Base-by-base conservation (phyloP, 2,113 vertebrate genomes). In the Vulpes lagopus region DNA sequence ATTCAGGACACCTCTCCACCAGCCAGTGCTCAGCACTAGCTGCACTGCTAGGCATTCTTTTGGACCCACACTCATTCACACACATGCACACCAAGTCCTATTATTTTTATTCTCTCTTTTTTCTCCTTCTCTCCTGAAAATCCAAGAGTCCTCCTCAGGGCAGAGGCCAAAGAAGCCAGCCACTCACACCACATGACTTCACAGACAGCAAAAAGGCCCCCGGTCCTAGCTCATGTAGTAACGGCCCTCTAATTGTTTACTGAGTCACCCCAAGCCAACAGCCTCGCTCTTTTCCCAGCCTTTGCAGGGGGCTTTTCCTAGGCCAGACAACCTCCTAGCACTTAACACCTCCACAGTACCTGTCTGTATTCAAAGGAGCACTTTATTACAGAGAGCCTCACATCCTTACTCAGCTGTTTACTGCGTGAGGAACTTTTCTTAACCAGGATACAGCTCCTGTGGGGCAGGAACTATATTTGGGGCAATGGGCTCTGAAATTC, bases 1-100 rank as follows among this genome's bases (percentile, higher is more conserved):
- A 96, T 97, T 97, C 83, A 80, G 64, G 89, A 91, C 6, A 93
- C 81, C 35, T 73, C 78, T 64, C 79, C 53, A 92, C 93, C 81
- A 92, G 30, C 35, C 27, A 43, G 6, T 20, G 30, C 60, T 97
- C 38, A 30, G 57, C 79, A 67, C 0, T 7, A 74, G 91, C 27
- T 0, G 30, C 57, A 73, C 27, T 3, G 8, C 64, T 91, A 71
- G 57, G 38, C 20, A 49, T 55, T 43, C 84, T 43, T 91, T 83
- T 93, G 23, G 91, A 67, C 14, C 55, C 69, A 71, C 8, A 62
- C 38, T 62, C 55, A 78, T 60, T 55, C 87, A 81, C 11, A 81
- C 60, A 91, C n/a, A 5, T 10, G 22, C 38, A 85, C 62, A 79
- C 22, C 10, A 64, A 76, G 20, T 80, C 14, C 59, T 87, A 8